Evolutionary conservation across 2,888 invertebrate species (phyloP).

Genomic region (Frankliniella fusca): DNA sequence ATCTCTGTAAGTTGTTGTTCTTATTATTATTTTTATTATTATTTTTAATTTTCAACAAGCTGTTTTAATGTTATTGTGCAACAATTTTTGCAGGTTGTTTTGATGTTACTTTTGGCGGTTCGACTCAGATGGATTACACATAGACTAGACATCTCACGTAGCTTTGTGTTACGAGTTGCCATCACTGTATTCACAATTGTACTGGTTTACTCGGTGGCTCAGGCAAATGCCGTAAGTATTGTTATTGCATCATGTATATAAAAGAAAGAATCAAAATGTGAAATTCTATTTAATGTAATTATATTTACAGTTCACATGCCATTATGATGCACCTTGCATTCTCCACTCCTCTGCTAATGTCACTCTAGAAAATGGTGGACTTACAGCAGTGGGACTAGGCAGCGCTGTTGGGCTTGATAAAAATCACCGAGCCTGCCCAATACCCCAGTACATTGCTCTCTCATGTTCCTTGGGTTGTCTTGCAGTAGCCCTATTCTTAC

Average conservation of each 20-base stretch:
- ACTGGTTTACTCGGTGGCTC: constrained; percentile 81
- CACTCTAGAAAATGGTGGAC: background rate
- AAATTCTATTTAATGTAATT: background rate
- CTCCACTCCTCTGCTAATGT: constrained; percentile 45
- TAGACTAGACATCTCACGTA: constrained; percentile 68
- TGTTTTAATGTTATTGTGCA: background rate
- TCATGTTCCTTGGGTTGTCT: constrained; percentile 81
- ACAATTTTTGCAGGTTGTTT: constrained; percentile 52
- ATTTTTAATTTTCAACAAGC: background rate
- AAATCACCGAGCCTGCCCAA: constrained; percentile 74
- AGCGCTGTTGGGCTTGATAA: constrained; percentile 3
- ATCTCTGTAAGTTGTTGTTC: constrained; percentile 58
- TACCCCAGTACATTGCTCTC: constrained; percentile 82
- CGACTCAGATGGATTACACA: constrained; percentile 77
- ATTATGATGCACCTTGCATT: constrained; percentile 51
- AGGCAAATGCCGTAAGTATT: constrained; percentile 84
- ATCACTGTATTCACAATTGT: constrained; percentile 84
- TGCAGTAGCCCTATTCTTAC: constrained; percentile 77
- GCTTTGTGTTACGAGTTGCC: constrained; percentile 75
- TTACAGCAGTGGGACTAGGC: background rate
- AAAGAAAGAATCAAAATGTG: constrained; percentile 25
- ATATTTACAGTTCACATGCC: constrained; percentile 60
- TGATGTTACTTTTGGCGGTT: constrained; percentile 79
- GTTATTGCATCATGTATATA: background rate
- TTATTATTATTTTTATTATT: background rate